phyloP scores from a whole-genome alignment of 2,113 vertebrate species.

The Psephotus haematonotus region DNA sequence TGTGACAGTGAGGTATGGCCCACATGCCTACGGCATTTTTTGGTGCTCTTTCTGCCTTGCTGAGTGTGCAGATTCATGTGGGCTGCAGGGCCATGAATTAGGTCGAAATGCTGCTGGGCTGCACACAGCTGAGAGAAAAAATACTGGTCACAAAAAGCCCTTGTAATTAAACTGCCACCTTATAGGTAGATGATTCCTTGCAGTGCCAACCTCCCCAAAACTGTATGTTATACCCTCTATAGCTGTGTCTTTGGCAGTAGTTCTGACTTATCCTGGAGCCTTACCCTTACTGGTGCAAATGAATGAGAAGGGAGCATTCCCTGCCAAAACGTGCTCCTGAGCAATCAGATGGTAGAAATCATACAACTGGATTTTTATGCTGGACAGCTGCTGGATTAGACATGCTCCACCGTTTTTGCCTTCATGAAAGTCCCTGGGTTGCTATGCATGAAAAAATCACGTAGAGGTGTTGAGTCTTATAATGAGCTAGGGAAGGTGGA shows the following conservation, averaged over 20 bases:
- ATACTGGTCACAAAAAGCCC: background rate
- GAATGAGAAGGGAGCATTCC: background rate
- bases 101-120: background rate
- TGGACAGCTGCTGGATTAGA: background rate
- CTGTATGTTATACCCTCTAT: rapidly evolving
- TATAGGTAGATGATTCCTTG: background rate
- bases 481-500: background rate
- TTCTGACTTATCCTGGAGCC: background rate
- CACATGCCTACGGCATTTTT: rapidly evolving
- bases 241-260: background rate
- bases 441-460: background rate
- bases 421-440: background rate
- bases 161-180: background rate
- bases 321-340: background rate
- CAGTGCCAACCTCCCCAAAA: background rate
- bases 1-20: background rate
- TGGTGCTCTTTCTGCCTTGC: background rate
- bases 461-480: background rate
- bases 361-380: background rate
- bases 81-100: background rate
- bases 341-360: background rate
- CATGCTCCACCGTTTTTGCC: background rate
- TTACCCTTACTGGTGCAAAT: background rate
- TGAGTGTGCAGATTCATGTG: background rate
- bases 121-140: background rate